Evolutionary conservation across 2,797 vertebrate species (phyloP), one percentile per base, ranked within the genome.

Genomic region (Sebastes paucispinis): DNA sequence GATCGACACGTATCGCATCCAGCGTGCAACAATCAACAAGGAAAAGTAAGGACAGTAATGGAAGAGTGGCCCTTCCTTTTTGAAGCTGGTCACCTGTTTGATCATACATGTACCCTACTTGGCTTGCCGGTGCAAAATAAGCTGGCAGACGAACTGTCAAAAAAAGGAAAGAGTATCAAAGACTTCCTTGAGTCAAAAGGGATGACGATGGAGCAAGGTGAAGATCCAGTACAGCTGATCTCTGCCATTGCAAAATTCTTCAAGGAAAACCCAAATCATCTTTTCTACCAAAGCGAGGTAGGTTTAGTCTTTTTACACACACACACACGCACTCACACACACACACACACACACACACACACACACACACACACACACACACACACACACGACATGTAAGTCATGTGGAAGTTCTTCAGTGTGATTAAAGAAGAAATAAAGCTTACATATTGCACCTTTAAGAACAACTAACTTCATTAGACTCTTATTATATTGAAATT

Each of bases 71-170:
- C 36, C 25, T 50, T 62, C 36, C 16, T 72, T 73, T 73, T 62
- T 62, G 39, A 73, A 62, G 70, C 39, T 62, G 36, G 62, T 73
- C n/a, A 69, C n/a, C 50, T 57, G 31, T 69, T 69, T 63, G 58
- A 73, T 13, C 39, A 73, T 39, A 50, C 58, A 16, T 22, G 11
- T 24, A 24, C 58, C 25, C 69, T 59, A 58, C 25, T 73, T 12
- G 39, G 58, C 58, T 39, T 63, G 2, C 27, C 39, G 3, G 70
- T 63, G 8, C 39, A 62, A n/a, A 62, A 8, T 32, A 63, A 73
- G 39, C 3, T 73, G 58, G 27, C 39, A 73, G 70, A 73, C 8
- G 25, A 63, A 73, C 12, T 73, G 27, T 63, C 27, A 20, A 73
- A 4, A 31, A 62, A 72, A 18, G 25, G 12, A 73, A 62, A 31